Evolutionary conservation across 2,113 vertebrate species (phyloP), one percentile per base, ranked within the genome.

Genomic region (Numida meleagris): DNA sequence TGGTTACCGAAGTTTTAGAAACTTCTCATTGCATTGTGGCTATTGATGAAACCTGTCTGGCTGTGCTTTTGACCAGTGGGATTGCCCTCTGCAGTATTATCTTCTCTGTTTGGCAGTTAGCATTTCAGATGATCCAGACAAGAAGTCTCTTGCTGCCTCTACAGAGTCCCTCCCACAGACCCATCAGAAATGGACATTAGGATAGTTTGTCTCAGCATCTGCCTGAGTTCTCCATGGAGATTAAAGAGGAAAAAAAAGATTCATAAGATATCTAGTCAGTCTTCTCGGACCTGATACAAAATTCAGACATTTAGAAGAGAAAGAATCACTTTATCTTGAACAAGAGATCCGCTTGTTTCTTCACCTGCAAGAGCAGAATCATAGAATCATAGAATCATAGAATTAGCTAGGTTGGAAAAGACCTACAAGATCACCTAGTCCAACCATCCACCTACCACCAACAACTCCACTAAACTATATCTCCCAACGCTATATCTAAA

Each of bases 1-100:
- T 84, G 65, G 72, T 78, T 95, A 86, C 74, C 80, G 43, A 91
- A 86, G 51, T 81, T 92, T 90, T 88, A 86, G 58, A 83, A 91
- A 57, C 58, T 84, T 73, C 57, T 90, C 42, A 71, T 74, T 36
- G 33, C 24, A 5, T 78, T 51, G 43, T 48, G 40, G 17, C 70
- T 76, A 1, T 84, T 81, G 80, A 42, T 74, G 57, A 80, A 86
- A 81, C 40, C 21, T 75, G 34, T 74, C 48, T 81, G n/a, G 51
- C 77, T 72, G 8, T 86, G 17, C 67, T 90, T 86, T 5, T 36
- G 71, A 83, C 86, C 82, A 8, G 59, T 86, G 38, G 42, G 12
- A 58, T 72, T 61, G 43, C 14, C 43, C 46, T 89, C 82, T 48
- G 9, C 34, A 34, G 23, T 65, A 57, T 55, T 80, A 40, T 36